These are phyloP conservation scores for Lithobates sylvaticus DNA, from an alignment of 2,797 vertebrate species.

Conservation along the genomic window DNA sequence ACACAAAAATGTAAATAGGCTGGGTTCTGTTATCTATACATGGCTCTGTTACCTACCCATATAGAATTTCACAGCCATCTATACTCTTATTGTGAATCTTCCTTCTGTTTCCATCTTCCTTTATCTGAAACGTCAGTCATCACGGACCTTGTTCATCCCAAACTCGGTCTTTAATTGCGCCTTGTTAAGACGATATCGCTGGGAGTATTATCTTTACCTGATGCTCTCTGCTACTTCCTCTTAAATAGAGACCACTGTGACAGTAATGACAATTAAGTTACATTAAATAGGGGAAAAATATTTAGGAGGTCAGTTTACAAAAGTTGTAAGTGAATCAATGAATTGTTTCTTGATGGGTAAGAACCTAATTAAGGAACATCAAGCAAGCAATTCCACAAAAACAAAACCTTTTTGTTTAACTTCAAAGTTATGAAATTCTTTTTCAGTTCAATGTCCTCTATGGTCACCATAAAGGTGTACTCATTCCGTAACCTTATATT, in stretches of 20 bases:
- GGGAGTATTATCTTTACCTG: slow-evolving; percentile 37
- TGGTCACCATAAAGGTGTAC: too few relatives aligned
- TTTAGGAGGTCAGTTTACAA: not conserved
- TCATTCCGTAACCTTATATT: too few relatives aligned
- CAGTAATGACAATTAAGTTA: slow-evolving; percentile 19
- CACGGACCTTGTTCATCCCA: slow-evolving; percentile 47
- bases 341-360: not conserved
- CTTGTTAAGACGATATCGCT: slow-evolving; percentile 31
- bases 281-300: not conserved
- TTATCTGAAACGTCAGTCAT: slow-evolving; percentile 56
- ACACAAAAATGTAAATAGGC: slow-evolving; percentile 37
- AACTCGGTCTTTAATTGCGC: slow-evolving; percentile 54
- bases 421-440: not conserved
- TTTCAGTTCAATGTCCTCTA: too few relatives aligned
- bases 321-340: not conserved
- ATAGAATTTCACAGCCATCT: slow-evolving; percentile 26
- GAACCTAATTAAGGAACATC: not conserved
- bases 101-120: slow-evolving; percentile 35
- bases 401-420: slow-evolving; percentile 6
- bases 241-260: not conserved
- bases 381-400: not conserved
- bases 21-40: not conserved
- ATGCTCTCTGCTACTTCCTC: slow-evolving; percentile 4
- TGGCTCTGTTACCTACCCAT: not conserved
- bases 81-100: slow-evolving; percentile 48